Base-by-base conservation (phyloP, 1,140 invertebrate genomes). In the Drosophila prosaltans region DNA sequence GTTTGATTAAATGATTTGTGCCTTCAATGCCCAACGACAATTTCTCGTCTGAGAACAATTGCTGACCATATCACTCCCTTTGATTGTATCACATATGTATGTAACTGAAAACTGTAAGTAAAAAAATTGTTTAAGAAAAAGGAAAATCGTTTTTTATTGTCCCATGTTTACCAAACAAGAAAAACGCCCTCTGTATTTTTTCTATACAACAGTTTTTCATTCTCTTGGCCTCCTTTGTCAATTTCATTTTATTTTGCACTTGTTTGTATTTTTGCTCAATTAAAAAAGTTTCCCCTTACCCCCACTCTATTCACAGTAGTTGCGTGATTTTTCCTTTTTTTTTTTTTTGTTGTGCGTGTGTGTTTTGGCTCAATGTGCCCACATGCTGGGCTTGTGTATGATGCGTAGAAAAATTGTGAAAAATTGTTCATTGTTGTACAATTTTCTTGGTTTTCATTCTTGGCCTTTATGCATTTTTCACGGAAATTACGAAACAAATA, bases 231-330 rank as follows among this genome's bases (percentile, higher is more conserved):
- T 60, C 16, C 16, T 28, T 36, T 55, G 65, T 43, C 26, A 24
- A 6, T 9, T 65, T 26, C 54, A 43, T 21, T n/a, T 41, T 57
- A 65, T 72, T 86, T 88, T 82, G 83, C 83, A 88, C 83, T 88
- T 88, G 83, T 89, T 88, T 88, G 83, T 88, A 89, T 89, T 89
- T 89, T 81, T 69, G 83, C 86, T 88, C 83, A 89, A 88, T 88
- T 88, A 88, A 88, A 89, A 78, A 64, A 77, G 72, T 80, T 77
- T 26, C 41, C 41, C 65, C 41, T 41, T n/a, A 16, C n/a, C 36
- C 54, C 51, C 54, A 43, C 60, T 65, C 16, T 72, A 48, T 51
- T 41, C 16, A 67, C 48, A 77, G 62, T 71, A 65, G 74, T 82
- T 74, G 28, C 79, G 82, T 85, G 81, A 85, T 85, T 81, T 85